Conservation (phyloP, 2,888 invertebrate genomes). For the Blera fallax region DNA sequence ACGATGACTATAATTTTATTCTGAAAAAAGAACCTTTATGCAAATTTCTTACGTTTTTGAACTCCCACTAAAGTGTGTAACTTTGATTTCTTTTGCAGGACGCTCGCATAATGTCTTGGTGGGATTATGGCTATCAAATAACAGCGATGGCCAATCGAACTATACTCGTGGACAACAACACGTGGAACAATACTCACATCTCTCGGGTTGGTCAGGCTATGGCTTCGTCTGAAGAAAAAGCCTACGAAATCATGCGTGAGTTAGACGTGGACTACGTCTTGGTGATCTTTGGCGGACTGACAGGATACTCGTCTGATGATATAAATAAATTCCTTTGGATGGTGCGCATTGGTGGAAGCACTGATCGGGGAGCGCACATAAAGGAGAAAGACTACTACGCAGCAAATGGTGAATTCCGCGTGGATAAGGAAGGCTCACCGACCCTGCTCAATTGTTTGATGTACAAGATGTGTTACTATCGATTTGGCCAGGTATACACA, state of each 20-base stretch:
- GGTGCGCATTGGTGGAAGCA: conserved; percentile 98
- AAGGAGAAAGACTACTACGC: conserved; percentile 99
- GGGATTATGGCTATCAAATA: conserved; percentile 99
- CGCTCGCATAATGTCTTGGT: conserved; percentile 99
- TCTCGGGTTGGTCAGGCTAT: conserved; percentile 99
- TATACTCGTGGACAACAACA: conserved; percentile 98
- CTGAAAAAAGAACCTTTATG: conserved; percentile 5
- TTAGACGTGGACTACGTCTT: conserved; percentile 98
- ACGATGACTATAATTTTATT: conserved; percentile 62
- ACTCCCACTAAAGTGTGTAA: background rate
- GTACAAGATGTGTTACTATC: conserved; percentile 99
- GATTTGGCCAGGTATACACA: conserved; percentile 97
- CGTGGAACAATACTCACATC: conserved; percentile 99
- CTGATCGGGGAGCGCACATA: conserved; percentile 96
- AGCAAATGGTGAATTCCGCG: conserved; percentile 95
- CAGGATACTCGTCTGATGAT: conserved; percentile 99
- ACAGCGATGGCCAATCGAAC: conserved; percentile 99
- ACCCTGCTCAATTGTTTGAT: conserved; percentile 97
- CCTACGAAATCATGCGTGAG: conserved; percentile 98
- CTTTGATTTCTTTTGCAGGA: conserved; percentile 83
- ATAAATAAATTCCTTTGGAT: conserved; percentile 99
- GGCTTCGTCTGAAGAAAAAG: conserved; percentile 98
- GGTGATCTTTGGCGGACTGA: conserved; percentile 99
- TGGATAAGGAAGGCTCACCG: conserved; percentile 96
- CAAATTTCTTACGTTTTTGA: background rate